Percentiles rank a stretch among this genome's conserved stretches.
phyloP scores from a whole-genome alignment of 1,140 invertebrate species.

The Caenorhabditis remanei region DNA sequence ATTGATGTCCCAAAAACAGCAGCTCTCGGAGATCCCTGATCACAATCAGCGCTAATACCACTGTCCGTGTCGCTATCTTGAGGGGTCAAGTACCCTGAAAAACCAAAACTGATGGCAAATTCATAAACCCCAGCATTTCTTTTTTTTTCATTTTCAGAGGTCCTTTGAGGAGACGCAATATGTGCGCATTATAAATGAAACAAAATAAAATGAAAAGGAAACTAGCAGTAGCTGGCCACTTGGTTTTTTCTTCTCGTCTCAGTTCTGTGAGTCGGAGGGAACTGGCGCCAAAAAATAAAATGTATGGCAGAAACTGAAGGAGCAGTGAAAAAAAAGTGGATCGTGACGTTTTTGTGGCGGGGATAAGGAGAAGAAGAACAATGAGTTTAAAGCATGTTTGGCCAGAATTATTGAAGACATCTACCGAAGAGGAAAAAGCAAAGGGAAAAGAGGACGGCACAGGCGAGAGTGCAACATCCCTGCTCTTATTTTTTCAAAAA shows the following conservation, averaged over 20 bases:
- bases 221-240: not conserved
- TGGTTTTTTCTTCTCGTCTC: not conserved
- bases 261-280: not conserved
- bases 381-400: conserved; percentile 56
- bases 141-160: not conserved
- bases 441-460: not conserved
- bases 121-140: not conserved
- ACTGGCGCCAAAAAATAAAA: not conserved
- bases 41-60: conserved; percentile 63
- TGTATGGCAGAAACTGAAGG: conserved; percentile 22
- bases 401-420: conserved; percentile 55
- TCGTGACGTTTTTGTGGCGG: conserved; percentile 47
- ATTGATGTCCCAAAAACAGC: not conserved
- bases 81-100: conserved; percentile 47
- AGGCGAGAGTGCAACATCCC: conserved; percentile 31
- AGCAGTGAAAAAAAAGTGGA: conserved; percentile 5
- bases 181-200: conserved; percentile 46
- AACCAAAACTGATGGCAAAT: not conserved
- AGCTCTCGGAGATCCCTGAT: conserved; percentile 58
- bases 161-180: not conserved
- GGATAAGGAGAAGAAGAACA: conserved; percentile 51
- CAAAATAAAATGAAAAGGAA: conserved; percentile 17
- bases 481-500: not conserved
- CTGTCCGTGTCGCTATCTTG: conserved; percentile 62
- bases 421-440: conserved; percentile 38